These are phyloP conservation scores for Platyscapa corneri DNA, from an alignment of 1,140 invertebrate genomes.

Conservation along the genomic window DNA sequence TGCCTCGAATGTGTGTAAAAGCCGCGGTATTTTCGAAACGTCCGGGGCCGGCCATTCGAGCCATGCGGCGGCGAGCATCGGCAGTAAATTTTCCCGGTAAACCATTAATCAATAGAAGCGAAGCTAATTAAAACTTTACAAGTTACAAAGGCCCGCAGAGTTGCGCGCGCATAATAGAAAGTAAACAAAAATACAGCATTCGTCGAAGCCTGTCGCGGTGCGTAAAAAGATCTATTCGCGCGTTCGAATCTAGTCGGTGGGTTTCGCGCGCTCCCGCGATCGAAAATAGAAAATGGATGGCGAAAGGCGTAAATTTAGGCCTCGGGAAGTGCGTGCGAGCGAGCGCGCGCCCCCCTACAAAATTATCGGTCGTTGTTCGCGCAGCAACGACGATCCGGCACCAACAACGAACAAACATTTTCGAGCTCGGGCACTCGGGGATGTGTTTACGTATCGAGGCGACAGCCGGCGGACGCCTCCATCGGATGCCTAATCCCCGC, in stretches of 20 bases:
- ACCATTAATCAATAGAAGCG: background rate
- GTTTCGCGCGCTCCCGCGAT: slow-evolving; percentile 17
- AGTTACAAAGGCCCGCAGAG: background rate
- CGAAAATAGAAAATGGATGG: slow-evolving; percentile 41
- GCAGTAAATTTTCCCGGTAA: background rate
- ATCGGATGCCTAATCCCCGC: no score
- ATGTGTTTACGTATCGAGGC: no score
- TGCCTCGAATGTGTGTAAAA: background rate
- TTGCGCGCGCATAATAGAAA: background rate
- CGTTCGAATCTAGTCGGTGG: background rate
- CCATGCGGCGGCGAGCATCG: background rate
- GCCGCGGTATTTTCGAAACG: background rate
- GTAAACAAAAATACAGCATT: background rate
- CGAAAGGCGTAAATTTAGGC: slow-evolving; percentile 27
- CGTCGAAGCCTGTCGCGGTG: background rate
- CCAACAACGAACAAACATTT: background rate
- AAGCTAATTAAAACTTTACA: background rate
- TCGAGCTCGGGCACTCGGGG: no score
- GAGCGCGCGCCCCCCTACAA: slow-evolving; percentile 11
- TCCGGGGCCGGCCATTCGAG: no score
- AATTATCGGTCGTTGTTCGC: slow-evolving; percentile 20
- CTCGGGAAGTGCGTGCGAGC: background rate
- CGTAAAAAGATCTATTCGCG: background rate
- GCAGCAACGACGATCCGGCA: background rate
- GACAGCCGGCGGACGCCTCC: no score